Conservation (phyloP, 2,113 vertebrate genomes). For the Sceloporus undulatus region DNA sequence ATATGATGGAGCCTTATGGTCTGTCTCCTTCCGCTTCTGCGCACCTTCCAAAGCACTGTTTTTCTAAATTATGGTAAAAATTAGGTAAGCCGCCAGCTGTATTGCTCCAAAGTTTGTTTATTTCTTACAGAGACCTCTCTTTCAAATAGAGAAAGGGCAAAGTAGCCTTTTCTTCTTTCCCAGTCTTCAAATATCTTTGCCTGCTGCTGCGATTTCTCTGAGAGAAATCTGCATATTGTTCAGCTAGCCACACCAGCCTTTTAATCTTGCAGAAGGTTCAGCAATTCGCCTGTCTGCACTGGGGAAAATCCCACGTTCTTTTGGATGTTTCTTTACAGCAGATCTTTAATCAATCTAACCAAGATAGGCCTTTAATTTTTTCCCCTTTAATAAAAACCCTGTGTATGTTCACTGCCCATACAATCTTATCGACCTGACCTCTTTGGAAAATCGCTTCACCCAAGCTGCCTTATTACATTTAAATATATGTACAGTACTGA, state of each 20-base stretch:
- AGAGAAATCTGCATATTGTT: conserved; percentile 61
- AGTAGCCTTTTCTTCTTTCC: conserved; percentile 42
- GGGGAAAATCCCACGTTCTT: conserved; percentile 42
- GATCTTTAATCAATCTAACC: conserved; percentile 77
- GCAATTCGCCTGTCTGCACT: conserved; percentile 60
- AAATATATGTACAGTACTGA: conserved; percentile 73
- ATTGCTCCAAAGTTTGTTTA: conserved; percentile 61
- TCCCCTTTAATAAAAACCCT: not conserved
- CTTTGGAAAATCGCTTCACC: conserved; percentile 70
- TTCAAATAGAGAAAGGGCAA: conserved; percentile 56
- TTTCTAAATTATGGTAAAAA: conserved; percentile 25
- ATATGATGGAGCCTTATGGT: conserved; percentile 13
- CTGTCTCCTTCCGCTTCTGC: not conserved
- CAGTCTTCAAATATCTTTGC: conserved; percentile 59
- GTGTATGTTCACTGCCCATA: conserved; percentile 55
- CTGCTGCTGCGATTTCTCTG: conserved; percentile 55
- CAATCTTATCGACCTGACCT: conserved; percentile 66
- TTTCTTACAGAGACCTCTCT: conserved; percentile 61
- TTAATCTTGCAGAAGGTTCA: conserved; percentile 54
- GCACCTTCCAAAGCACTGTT: not conserved
- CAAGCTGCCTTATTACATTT: conserved; percentile 72
- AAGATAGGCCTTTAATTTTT: conserved; percentile 22
- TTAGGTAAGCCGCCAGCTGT: conserved; percentile 41
- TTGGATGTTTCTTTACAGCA: conserved; percentile 52
- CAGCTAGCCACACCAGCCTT: conserved; percentile 41